A percentile compares a stretch with the other conserved stretches of the same genome.
Conservation (phyloP, 2,113 vertebrate species). For the Panurus biarmicus region DNA sequence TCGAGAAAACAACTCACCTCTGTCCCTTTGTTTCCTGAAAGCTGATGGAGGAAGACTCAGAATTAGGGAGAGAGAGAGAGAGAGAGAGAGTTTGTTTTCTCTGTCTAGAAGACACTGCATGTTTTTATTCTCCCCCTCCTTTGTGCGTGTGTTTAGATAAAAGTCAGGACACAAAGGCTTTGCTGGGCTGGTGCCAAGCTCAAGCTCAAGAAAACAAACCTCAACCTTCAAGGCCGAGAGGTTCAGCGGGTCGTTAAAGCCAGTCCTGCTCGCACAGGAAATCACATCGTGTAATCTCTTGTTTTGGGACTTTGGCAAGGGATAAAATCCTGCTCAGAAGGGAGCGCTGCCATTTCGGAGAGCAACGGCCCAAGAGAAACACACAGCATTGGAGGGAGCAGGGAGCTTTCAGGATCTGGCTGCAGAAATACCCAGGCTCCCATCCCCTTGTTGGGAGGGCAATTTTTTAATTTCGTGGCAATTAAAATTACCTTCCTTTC, state of each 20-base stretch:
- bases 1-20: neutral
- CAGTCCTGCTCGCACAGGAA: neutral
- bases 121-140: neutral
- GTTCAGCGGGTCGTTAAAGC: neutral
- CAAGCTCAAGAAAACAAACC: neutral
- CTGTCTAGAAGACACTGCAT: neutral
- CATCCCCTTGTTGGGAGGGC: neutral
- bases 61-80: neutral
- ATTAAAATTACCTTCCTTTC: neutral
- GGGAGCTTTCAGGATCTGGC: neutral
- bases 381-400: accelerated
- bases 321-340: neutral
- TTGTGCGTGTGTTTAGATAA: neutral
- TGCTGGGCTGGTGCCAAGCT: neutral
- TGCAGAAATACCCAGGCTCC: neutral
- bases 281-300: neutral
- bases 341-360: neutral
- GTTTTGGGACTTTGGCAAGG: neutral
- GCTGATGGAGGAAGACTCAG: neutral
- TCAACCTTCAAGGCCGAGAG: neutral
- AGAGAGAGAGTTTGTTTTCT: neutral
- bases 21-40: neutral
- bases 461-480: neutral
- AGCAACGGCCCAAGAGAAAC: neutral
- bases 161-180: neutral